phyloP scores from a whole-genome alignment of 2,797 vertebrate species.

The Sebastiscus albofasciatus region DNA sequence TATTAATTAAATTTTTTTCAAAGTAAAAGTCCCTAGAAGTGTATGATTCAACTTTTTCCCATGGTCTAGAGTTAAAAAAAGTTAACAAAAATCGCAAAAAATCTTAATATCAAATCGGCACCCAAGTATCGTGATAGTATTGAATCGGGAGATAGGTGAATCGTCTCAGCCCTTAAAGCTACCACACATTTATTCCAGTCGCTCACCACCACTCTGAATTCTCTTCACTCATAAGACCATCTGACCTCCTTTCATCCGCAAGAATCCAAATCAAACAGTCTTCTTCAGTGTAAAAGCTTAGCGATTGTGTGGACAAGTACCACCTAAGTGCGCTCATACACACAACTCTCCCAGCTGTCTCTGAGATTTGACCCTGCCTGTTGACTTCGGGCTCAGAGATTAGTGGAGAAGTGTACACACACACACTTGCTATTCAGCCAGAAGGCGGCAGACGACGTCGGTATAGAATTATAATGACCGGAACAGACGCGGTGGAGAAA shows the following conservation, averaged over 20 bases:
- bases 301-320: conserved; percentile 54
- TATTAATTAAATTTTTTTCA: no score
- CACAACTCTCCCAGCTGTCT: conserved; percentile 44
- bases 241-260: conserved; percentile 41
- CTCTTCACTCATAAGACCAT: conserved; percentile 22
- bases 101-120: fast-evolving
- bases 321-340: conserved; percentile 42
- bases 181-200: background rate
- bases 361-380: conserved; percentile 74
- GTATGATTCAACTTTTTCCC: no score
- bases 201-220: conserved; percentile 11
- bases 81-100: no score
- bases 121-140: no score
- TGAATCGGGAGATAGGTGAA: fast-evolving
- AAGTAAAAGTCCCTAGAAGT: no score
- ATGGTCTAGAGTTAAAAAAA: no score
- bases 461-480: conserved; percentile 73
- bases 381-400: conserved; percentile 72
- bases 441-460: conserved; percentile 25
- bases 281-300: conserved; percentile 47
- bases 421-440: conserved; percentile 63
- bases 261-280: conserved; percentile 65
- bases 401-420: conserved; percentile 59
- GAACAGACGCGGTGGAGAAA: conserved; percentile 58
- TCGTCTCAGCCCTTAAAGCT: background rate